A percentile compares a stretch with the other conserved stretches of the same genome.
These are phyloP conservation scores for Loris lydekkerianus DNA, from an alignment of 2,797 vertebrate species.

Conservation along the genomic window DNA sequence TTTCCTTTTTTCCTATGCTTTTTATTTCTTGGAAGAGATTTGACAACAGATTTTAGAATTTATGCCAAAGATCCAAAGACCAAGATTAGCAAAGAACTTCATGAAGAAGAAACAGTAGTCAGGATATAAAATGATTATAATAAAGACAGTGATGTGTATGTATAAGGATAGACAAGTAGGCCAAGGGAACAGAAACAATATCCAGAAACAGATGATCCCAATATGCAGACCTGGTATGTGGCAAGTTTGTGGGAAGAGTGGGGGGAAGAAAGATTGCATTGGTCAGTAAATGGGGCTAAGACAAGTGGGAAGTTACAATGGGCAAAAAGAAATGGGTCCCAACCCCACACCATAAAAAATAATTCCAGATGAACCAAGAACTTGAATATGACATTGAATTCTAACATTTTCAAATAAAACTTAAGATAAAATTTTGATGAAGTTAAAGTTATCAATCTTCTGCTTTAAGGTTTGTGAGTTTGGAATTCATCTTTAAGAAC, in stretches of 20 bases:
- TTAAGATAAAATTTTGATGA: not conserved
- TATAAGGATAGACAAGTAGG: not conserved
- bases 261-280: not conserved
- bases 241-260: not conserved
- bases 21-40: not conserved
- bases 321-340: not conserved
- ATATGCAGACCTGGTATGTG: not conserved
- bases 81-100: not conserved
- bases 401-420: not conserved
- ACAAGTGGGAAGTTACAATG: not conserved
- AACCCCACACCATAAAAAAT: not conserved
- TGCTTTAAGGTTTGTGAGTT: slow-evolving; percentile 10
- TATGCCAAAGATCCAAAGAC: not conserved
- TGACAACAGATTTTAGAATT: not conserved
- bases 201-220: not conserved
- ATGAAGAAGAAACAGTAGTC: not conserved
- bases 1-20: not conserved
- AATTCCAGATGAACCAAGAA: not conserved
- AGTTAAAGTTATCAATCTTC: not conserved
- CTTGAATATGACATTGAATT: not conserved
- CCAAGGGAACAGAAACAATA: not conserved
- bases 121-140: not conserved
- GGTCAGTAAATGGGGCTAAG: not conserved
- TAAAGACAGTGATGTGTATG: not conserved
- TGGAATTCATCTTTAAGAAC: not conserved